These are phyloP conservation scores for Brachyopa scutellaris DNA, from an alignment of 2,888 invertebrate genomes.

Conservation along the genomic window DNA sequence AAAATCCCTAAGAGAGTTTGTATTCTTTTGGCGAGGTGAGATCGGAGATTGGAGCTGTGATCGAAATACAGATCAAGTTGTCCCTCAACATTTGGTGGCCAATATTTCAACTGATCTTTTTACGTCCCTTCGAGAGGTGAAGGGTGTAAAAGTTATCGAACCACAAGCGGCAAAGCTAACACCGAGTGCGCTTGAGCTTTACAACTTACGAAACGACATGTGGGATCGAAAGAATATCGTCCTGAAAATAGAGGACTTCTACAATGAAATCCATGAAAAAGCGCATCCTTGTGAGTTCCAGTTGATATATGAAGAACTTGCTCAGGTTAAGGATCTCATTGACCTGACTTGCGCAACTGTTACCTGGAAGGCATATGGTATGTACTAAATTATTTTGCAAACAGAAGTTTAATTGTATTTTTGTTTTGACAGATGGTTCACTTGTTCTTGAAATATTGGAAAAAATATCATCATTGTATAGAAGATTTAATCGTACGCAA, in stretches of 20 bases:
- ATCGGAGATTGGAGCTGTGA: too few species aligned
- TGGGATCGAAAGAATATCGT: slow-evolving; percentile 81
- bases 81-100: slow-evolving; percentile 12
- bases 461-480: slow-evolving; percentile 75
- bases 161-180: slow-evolving; percentile 73
- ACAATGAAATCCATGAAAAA: slow-evolving; percentile 89
- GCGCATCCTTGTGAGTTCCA: slow-evolving; percentile 90
- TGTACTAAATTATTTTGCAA: background rate
- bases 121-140: slow-evolving; percentile 54
- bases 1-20: slow-evolving; percentile 17
- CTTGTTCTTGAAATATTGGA: slow-evolving; percentile 76
- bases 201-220: slow-evolving; percentile 76
- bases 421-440: slow-evolving; percentile 73
- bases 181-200: slow-evolving; percentile 75
- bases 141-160: slow-evolving; percentile 39
- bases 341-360: slow-evolving; percentile 86
- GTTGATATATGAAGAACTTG: slow-evolving; percentile 89
- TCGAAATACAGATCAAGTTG: background rate
- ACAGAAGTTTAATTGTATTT: background rate
- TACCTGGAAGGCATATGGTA: slow-evolving; percentile 92
- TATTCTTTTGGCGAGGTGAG: slow-evolving; percentile 26
- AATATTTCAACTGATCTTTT: slow-evolving; percentile 58
- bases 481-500: slow-evolving; percentile 81
- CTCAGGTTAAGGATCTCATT: slow-evolving; percentile 87
- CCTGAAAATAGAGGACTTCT: slow-evolving; percentile 87